Evolutionary conservation across 2,113 vertebrate genomes (phyloP).

Genomic region (Dromiciops gliroides): DNA sequence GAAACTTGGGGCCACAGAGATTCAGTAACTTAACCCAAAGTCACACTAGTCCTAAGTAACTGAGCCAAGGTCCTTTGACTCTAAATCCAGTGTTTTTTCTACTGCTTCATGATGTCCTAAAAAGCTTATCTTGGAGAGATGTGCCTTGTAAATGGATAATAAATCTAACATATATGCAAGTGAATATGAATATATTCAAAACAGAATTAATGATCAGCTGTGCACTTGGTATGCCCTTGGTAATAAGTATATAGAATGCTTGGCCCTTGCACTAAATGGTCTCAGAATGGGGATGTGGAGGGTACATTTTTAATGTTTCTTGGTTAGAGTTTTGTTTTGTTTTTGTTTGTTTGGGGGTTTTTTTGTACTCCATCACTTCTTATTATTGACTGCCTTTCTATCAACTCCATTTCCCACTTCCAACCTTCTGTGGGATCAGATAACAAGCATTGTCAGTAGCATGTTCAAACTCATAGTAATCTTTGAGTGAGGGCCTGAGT

Average conservation of each 20-base stretch:
- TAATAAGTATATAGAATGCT: background rate
- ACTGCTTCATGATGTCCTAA: too few relatives aligned
- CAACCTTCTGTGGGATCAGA: background rate
- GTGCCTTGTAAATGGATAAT: background rate
- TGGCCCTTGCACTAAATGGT: background rate
- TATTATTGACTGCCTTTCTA: background rate
- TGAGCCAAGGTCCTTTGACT: too few relatives aligned
- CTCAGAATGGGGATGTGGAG: background rate
- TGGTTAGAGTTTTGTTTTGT: background rate
- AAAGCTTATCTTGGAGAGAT: background rate
- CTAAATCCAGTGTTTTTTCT: too few relatives aligned
- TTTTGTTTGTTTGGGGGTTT: too few relatives aligned
- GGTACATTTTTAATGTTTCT: background rate
- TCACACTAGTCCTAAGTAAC: too few relatives aligned
- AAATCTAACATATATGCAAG: background rate
- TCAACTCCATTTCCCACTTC: background rate
- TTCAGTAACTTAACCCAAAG: too few relatives aligned
- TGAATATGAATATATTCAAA: background rate
- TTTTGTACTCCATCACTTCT: background rate
- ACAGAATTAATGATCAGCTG: background rate
- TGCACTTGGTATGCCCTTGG: background rate
- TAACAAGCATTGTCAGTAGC: background rate
- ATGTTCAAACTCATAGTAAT: background rate
- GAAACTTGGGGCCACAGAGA: too few relatives aligned
- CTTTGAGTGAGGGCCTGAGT: background rate